Conservation (phyloP, 2,113 vertebrate genomes). For the Chloropsis cyanopogon region DNA sequence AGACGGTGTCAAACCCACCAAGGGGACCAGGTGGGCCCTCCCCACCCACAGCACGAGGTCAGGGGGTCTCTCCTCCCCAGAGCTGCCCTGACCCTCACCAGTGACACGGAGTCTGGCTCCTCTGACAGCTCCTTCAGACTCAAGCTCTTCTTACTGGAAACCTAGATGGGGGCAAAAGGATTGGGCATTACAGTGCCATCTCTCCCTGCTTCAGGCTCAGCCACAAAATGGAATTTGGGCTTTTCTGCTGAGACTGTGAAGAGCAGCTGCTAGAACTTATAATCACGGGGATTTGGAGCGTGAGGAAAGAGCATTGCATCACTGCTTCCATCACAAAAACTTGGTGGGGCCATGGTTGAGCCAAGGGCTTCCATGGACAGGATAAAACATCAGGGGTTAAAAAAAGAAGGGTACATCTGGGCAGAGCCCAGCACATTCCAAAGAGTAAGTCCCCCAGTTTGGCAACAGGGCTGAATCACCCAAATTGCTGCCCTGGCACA, state of each 20-base stretch:
- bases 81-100: slow-evolving; percentile 77
- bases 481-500: rapidly evolving
- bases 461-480: not conserved
- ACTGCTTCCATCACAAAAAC: not conserved
- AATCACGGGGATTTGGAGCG: rapidly evolving
- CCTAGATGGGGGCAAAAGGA: slow-evolving; percentile 44
- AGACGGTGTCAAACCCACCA: not conserved
- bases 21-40: rapidly evolving
- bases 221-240: not conserved
- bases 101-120: slow-evolving; percentile 76
- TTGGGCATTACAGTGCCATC: rapidly evolving
- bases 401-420: not conserved
- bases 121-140: slow-evolving; percentile 86
- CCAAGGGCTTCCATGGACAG: rapidly evolving
- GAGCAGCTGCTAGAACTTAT: not conserved
- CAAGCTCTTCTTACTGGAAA: slow-evolving; percentile 88
- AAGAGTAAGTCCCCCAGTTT: not conserved
- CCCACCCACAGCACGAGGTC: not conserved
- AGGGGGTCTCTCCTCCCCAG: not conserved
- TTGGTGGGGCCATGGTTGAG: rapidly evolving
- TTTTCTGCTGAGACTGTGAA: not conserved
- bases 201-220: not conserved
- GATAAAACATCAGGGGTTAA: not conserved
- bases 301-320: not conserved
- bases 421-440: not conserved